Percentiles rank a stretch among this genome's conserved stretches.
These are phyloP conservation scores for Gnathochromis pfefferi DNA, from an alignment of 2,113 vertebrate genomes.

Conservation along the genomic window DNA sequence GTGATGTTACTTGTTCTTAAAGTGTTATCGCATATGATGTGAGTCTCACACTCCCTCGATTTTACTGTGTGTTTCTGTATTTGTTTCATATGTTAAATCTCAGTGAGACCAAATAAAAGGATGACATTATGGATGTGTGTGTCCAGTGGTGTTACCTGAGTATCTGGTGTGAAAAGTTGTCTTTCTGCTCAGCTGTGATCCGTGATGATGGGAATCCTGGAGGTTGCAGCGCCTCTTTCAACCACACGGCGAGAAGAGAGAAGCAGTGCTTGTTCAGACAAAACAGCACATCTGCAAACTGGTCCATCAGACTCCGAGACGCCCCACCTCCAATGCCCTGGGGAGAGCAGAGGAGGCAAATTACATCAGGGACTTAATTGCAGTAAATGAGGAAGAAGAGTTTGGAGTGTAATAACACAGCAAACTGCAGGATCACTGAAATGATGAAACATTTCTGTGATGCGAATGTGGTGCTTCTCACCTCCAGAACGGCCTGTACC, in stretches of 20 bases:
- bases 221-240: slow-evolving; percentile 91
- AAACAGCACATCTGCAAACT: slow-evolving; percentile 94
- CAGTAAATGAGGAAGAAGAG: background rate
- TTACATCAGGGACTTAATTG: background rate
- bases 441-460: background rate
- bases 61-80: background rate
- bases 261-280: slow-evolving; percentile 96
- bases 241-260: slow-evolving; percentile 85
- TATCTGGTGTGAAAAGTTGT: slow-evolving; percentile 95
- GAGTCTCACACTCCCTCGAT: background rate
- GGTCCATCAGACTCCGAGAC: slow-evolving; percentile 95
- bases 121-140: background rate
- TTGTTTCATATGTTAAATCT: background rate
- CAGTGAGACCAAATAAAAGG: background rate
- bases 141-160: slow-evolving; percentile 75
- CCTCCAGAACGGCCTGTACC: slow-evolving; percentile 90
- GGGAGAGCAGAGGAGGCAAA: background rate
- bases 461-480: slow-evolving; percentile 54
- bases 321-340: slow-evolving; percentile 93
- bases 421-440: background rate
- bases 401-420: background rate
- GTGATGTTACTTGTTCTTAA: background rate
- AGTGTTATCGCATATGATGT: background rate
- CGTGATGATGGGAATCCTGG: slow-evolving; percentile 88
- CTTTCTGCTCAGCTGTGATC: slow-evolving; percentile 86